phyloP scores from a whole-genome alignment of 2,888 invertebrate species.

The Sceliomorpha sp. region DNA sequence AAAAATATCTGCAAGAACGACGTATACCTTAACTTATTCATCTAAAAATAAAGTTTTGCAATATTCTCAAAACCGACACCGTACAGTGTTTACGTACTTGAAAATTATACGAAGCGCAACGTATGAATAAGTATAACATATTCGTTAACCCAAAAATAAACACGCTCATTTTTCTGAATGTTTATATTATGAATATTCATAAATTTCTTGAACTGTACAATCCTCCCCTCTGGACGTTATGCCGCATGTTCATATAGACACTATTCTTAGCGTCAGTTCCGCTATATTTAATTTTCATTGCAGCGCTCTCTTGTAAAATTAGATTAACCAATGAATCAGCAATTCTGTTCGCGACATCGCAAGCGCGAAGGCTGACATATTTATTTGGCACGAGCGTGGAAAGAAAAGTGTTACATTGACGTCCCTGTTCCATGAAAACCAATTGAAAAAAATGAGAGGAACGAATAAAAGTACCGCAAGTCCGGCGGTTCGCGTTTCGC shows the following conservation, averaged over 20 bases:
- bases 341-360: conserved; percentile 31
- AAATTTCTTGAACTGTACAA: conserved; percentile 42
- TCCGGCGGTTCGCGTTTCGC: too few species aligned
- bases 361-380: conserved; percentile 26
- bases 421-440: conserved; percentile 4
- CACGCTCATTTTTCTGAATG: conserved; percentile 7
- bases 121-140: background rate
- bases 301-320: conserved; percentile 51
- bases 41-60: too few species aligned
- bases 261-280: conserved; percentile 37
- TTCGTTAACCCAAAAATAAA: conserved; percentile 12
- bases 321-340: conserved; percentile 52
- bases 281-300: conserved; percentile 54
- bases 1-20: too few species aligned
- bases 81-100: background rate
- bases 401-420: conserved; percentile 9
- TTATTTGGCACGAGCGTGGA: conserved; percentile 18
- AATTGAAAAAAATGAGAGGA: too few species aligned
- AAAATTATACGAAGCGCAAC: conserved; percentile 1
- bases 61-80: background rate
- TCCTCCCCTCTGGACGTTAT: conserved; percentile 36
- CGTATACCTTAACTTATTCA: background rate
- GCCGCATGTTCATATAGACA: conserved; percentile 29
- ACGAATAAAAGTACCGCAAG: too few species aligned
- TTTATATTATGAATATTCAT: conserved; percentile 23